These are phyloP conservation scores for Musca domestica DNA, from an alignment of 1,140 invertebrate species.

Conservation along the genomic window DNA sequence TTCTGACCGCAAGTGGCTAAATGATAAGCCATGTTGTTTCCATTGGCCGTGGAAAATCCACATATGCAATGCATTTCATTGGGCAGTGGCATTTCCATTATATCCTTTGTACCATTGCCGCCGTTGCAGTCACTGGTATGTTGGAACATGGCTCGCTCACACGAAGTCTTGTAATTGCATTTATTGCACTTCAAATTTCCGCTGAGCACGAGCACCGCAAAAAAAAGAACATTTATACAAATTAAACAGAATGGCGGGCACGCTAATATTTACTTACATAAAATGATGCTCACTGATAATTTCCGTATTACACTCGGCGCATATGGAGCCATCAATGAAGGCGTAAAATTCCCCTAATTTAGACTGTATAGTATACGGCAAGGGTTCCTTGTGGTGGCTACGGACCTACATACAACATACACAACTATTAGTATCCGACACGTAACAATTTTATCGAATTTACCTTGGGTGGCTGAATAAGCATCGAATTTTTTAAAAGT, in stretches of 20 bases:
- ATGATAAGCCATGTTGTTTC: conserved; percentile 66
- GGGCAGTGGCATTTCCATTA: conserved; percentile 58
- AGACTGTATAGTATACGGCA: conserved; percentile 38
- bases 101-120: conserved; percentile 41
- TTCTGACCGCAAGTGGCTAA: conserved; percentile 62
- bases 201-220: conserved; percentile 53
- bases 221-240: background rate
- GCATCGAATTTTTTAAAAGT: conserved; percentile 42
- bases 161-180: conserved; percentile 74
- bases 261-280: conserved; percentile 34
- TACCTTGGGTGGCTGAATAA: conserved; percentile 44
- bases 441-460: background rate
- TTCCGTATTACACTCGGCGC: conserved; percentile 46
- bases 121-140: conserved; percentile 65
- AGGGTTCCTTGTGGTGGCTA: conserved; percentile 45
- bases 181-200: conserved; percentile 70
- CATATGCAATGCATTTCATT: conserved; percentile 71
- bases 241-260: background rate
- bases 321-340: conserved; percentile 43
- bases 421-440: background rate
- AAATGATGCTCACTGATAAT: conserved; percentile 46
- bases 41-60: conserved; percentile 67
- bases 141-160: conserved; percentile 69
- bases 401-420: conserved; percentile 31
- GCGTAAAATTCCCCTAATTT: conserved; percentile 45